Percentiles rank a stretch among this genome's conserved stretches.
Conservation (phyloP, 53 echinoderm and acorn worm species). For the Paracentrotus lividus region DNA sequence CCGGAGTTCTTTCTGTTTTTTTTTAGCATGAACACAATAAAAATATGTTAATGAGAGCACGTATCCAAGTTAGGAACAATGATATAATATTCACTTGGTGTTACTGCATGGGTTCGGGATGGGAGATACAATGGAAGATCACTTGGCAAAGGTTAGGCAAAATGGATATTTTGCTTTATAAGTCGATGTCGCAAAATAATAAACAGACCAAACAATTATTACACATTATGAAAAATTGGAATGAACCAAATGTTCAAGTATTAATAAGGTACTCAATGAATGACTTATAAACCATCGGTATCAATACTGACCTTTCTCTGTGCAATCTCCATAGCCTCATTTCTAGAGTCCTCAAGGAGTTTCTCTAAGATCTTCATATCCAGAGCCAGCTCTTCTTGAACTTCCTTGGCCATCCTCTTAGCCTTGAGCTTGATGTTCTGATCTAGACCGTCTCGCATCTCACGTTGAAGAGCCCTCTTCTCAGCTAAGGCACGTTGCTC, state of each 20-base stretch:
- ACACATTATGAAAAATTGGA: too few relatives aligned
- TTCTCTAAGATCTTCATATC: constrained; percentile 99
- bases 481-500: constrained; percentile 92
- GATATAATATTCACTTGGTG: too few relatives aligned
- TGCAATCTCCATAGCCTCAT: constrained; percentile 94
- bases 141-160: too few relatives aligned
- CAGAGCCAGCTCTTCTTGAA: constrained; percentile 95
- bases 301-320: constrained; percentile 90
- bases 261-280: too few relatives aligned
- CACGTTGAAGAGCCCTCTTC: constrained; percentile 79
- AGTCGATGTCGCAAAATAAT: too few relatives aligned
- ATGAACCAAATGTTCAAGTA: too few relatives aligned
- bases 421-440: constrained; percentile 77
- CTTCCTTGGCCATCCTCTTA: constrained; percentile 85
- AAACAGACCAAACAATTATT: too few relatives aligned
- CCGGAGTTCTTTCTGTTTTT: constrained; percentile 92
- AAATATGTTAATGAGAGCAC: background rate
- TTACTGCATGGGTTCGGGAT: too few relatives aligned
- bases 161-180: too few relatives aligned
- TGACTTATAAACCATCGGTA: too few relatives aligned
- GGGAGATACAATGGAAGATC: too few relatives aligned
- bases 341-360: constrained; percentile 91
- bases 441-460: constrained; percentile 79
- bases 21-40: background rate
- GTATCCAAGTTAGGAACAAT: too few relatives aligned